Evolutionary conservation across 1,140 invertebrate genomes (phyloP).

Genomic region (Ceratina japonica): DNA sequence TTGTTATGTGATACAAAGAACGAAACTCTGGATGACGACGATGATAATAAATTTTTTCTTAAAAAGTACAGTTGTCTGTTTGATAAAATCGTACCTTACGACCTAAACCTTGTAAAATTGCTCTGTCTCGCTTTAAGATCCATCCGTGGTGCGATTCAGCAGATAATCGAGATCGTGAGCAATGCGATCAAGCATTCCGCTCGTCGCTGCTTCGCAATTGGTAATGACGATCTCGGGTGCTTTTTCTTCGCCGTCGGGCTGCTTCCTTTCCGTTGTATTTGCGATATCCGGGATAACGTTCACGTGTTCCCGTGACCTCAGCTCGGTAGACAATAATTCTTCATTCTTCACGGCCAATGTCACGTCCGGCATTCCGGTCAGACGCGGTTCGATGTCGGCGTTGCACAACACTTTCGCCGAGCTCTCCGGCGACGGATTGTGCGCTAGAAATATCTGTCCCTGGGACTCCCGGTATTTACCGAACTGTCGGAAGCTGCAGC

Average conservation of each 20-base stretch:
- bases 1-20: slow-evolving; percentile 17
- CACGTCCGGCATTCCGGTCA: slow-evolving; percentile 74
- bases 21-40: slow-evolving; percentile 16
- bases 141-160: slow-evolving; percentile 81
- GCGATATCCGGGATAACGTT: slow-evolving; percentile 75
- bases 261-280: slow-evolving; percentile 74
- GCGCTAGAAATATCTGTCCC: slow-evolving; percentile 35
- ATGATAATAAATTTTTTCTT: slow-evolving; percentile 25
- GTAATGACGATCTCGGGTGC: slow-evolving; percentile 67
- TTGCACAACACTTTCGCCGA: slow-evolving; percentile 70
- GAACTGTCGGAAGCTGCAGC: slow-evolving; percentile 59
- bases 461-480: slow-evolving; percentile 41
- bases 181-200: slow-evolving; percentile 85
- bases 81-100: background rate
- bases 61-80: slow-evolving; percentile 3
- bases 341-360: slow-evolving; percentile 72
- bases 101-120: background rate
- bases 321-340: slow-evolving; percentile 51
- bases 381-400: slow-evolving; percentile 74
- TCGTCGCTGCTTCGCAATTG: slow-evolving; percentile 66
- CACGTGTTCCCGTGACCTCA: slow-evolving; percentile 59
- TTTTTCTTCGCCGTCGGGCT: slow-evolving; percentile 77
- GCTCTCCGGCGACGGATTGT: slow-evolving; percentile 53
- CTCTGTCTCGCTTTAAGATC: slow-evolving; percentile 11
- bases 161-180: slow-evolving; percentile 88